phyloP scores from a whole-genome alignment of 2,113 vertebrate genomes.

The Bufo bufo region DNA sequence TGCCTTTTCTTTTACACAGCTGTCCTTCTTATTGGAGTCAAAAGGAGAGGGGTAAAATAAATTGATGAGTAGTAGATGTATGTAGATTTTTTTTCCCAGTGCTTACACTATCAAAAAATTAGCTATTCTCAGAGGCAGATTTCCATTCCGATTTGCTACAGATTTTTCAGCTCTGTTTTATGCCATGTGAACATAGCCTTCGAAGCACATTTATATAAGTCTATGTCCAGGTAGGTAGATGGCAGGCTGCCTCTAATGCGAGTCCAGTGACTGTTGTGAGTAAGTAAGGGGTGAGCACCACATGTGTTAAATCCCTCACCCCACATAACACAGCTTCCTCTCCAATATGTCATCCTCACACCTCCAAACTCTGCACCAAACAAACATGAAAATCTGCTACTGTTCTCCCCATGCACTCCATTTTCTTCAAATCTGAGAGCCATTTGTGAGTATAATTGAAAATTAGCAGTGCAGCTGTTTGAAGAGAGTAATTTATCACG shows the following conservation, averaged over 20 bases:
- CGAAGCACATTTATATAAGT: not conserved
- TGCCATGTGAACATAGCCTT: no score
- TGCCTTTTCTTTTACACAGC: no score
- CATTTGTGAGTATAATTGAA: constrained; percentile 99
- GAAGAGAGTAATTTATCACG: constrained; percentile 98
- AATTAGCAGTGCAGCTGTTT: constrained; percentile 99
- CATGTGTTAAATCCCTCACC: constrained; percentile 67
- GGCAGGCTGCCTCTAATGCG: not conserved
- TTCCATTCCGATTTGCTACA: no score
- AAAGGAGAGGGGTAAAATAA: no score
- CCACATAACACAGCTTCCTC: constrained; percentile 69
- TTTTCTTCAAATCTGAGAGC: constrained; percentile 94
- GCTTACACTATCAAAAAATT: no score
- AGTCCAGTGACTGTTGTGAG: not conserved
- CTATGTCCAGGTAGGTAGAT: not conserved
- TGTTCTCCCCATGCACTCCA: constrained; percentile 87
- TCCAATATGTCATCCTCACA: constrained; percentile 76
- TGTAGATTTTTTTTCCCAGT: no score
- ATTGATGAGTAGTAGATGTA: no score
- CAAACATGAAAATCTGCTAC: constrained; percentile 84
- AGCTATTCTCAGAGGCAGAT: no score
- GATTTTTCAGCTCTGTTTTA: no score
- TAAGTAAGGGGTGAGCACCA: constrained; percentile 3
- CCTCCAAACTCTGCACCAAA: constrained; percentile 82
- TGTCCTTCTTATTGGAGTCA: no score